A percentile compares a stretch with the other conserved stretches of the same genome.
phyloP scores from a whole-genome alignment of 2,888 invertebrate species.

The Drosophila pseudotakahashii region DNA sequence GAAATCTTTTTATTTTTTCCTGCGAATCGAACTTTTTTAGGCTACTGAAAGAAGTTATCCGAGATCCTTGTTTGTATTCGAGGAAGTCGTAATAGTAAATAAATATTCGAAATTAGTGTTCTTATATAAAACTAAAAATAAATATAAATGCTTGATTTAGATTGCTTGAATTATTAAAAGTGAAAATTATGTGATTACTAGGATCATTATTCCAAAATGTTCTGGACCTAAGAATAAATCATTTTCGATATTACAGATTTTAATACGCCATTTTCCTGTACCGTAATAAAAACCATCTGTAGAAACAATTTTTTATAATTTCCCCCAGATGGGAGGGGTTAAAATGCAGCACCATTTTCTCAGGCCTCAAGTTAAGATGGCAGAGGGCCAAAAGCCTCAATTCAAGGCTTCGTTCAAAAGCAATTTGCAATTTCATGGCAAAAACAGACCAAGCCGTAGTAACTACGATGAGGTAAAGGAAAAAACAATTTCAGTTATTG shows the following conservation, averaged over 20 bases:
- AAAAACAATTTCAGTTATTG: conserved; percentile 48
- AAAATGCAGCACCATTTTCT: conserved; percentile 28
- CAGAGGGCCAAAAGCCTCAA: conserved; percentile 15
- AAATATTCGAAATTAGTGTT: not conserved
- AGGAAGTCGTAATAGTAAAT: not conserved
- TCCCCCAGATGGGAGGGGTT: conserved; percentile 20
- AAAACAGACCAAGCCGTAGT: conserved; percentile 18
- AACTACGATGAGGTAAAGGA: conserved; percentile 12
- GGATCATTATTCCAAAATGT: not conserved
- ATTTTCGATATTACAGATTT: not conserved
- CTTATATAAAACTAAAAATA: too few relatives aligned
- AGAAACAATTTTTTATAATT: conserved; percentile 20
- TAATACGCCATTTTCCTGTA: not conserved
- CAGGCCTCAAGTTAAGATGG: conserved; percentile 13
- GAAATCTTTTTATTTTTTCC: not conserved
- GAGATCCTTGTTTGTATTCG: not conserved
- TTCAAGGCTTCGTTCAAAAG: conserved; percentile 55
- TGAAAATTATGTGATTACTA: too few relatives aligned
- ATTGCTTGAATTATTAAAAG: too few relatives aligned
- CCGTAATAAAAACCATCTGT: conserved; percentile 4
- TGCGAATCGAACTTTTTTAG: conserved; percentile 1
- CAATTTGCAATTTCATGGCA: conserved; percentile 53
- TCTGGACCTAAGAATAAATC: not conserved
- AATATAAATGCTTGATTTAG: too few relatives aligned
- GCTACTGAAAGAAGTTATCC: conserved; percentile 27